A percentile compares a stretch with the other conserved stretches of the same genome.
These are phyloP conservation scores for Taphrorychus bicolor DNA, from an alignment of 2,888 invertebrate species.

Conservation along the genomic window DNA sequence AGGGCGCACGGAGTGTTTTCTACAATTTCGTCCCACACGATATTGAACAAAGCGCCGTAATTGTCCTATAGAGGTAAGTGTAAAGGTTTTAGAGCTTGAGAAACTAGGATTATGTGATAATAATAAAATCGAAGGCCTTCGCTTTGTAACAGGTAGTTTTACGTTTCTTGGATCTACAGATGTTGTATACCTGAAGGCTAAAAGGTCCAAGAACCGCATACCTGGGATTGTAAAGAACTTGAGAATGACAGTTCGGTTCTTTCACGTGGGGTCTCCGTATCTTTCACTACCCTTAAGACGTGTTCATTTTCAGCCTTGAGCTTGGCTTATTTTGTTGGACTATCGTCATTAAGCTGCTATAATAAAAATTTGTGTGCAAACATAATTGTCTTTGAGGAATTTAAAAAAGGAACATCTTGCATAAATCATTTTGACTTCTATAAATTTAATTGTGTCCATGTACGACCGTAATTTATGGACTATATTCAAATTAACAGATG, in stretches of 20 bases:
- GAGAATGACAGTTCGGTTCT: background rate
- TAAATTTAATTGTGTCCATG: slow-evolving; percentile 34
- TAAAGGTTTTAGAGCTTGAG: background rate
- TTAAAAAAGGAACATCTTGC: background rate
- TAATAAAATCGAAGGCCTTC: slow-evolving; percentile 5
- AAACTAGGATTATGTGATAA: background rate
- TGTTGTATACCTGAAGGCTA: slow-evolving; percentile 11
- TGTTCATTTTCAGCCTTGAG: background rate
- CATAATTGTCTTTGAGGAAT: background rate
- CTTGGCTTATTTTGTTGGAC: too few relatives aligned
- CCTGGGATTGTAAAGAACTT: slow-evolving; percentile 10
- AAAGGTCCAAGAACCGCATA: slow-evolving; percentile 16
- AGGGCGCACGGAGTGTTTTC: background rate
- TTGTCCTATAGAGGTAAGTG: background rate
- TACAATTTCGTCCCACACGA: background rate
- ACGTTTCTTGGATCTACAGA: slow-evolving; percentile 12
- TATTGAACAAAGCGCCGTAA: background rate
- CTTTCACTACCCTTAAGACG: background rate
- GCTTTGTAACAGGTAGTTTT: slow-evolving; percentile 12
- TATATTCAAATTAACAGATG: slow-evolving; percentile 35
- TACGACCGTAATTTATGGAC: slow-evolving; percentile 27
- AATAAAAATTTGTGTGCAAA: background rate
- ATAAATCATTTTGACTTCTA: slow-evolving; percentile 29
- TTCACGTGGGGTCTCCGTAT: background rate
- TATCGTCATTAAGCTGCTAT: too few relatives aligned